Conservation (phyloP, 1,140 invertebrate genomes). For the Meloidogyne floridensis region DNA sequence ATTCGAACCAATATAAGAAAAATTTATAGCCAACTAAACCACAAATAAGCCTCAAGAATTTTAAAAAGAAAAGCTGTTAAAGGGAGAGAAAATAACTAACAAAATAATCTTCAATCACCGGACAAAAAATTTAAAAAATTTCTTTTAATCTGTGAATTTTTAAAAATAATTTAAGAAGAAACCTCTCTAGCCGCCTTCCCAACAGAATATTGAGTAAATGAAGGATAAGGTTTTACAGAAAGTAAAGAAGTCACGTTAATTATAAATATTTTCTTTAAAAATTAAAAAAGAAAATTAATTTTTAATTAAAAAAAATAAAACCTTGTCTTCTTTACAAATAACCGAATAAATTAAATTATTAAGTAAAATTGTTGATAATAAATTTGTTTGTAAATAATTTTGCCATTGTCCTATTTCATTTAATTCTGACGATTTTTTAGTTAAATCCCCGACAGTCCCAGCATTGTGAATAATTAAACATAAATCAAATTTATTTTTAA, state of each 20-base stretch:
- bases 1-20: no score
- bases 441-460: conserved; percentile 79
- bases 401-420: conserved; percentile 64
- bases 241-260: conserved; percentile 86
- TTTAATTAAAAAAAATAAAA: not conserved
- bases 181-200: conserved; percentile 78
- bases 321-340: conserved; percentile 29
- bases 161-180: not conserved
- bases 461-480: conserved; percentile 85
- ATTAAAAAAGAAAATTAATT: not conserved
- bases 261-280: conserved; percentile 67
- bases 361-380: conserved; percentile 73
- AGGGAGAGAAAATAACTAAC: no score
- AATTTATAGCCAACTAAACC: no score
- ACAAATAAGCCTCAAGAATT: no score
- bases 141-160: no score
- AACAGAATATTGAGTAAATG: conserved; percentile 74
- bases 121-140: no score
- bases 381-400: conserved; percentile 78
- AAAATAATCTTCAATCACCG: no score
- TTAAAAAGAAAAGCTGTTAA: no score
- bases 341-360: conserved; percentile 33
- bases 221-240: conserved; percentile 76
- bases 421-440: conserved; percentile 71
- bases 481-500: conserved; percentile 70